Evolutionary conservation across 1,140 invertebrate species (phyloP), one percentile per base, ranked within the genome.

Genomic region (Diachasma alloeum): DNA sequence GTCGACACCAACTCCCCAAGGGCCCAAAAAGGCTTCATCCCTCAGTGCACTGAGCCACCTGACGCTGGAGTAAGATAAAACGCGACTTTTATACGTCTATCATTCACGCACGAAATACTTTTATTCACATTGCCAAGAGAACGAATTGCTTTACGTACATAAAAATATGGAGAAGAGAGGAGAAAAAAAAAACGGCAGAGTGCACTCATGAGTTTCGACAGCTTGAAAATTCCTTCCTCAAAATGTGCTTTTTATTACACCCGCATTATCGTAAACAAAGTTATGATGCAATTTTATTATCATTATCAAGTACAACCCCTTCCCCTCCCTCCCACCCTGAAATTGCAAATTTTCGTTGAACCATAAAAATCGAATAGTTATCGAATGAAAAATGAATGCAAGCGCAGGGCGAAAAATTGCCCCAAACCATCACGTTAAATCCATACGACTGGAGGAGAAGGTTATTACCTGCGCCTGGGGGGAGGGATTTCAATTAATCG

Each of bases 401-500:
- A 63, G 24, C 8, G 26, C 22, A 15, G 19, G 48, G 48, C 15
- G 19, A 63, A 31, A 63, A 63, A 59, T 59, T n/a, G 17, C 10
- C 22, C 22, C 53, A 19, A 13, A 9, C 53, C 53, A 63, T 37
- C 17, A 42, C 17, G 4, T 19, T 6, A 70, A 44, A 39, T 70
- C 11, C 59, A 9, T 63, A 17, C 15, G 36, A 22, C 19, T 70
- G 67, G 67, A 70, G 26, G 31, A 68, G 66, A 68, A 68, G 42
- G 36, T 42, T 36, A 39, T 37, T 68, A 44, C 26, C 36, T 42
- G 39, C 19, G 31, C 37, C 17, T 44, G 39, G 19, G 9, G 39
- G 22, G 63, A 68, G 39, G 46, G 39, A 75, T 75, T 75, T 75
- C 74, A 68, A 75, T 75, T 75, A 75, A 75, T 75, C 66, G 44